Base-by-base conservation (phyloP, 2,888 invertebrate species). In the Miltochrista miniata region DNA sequence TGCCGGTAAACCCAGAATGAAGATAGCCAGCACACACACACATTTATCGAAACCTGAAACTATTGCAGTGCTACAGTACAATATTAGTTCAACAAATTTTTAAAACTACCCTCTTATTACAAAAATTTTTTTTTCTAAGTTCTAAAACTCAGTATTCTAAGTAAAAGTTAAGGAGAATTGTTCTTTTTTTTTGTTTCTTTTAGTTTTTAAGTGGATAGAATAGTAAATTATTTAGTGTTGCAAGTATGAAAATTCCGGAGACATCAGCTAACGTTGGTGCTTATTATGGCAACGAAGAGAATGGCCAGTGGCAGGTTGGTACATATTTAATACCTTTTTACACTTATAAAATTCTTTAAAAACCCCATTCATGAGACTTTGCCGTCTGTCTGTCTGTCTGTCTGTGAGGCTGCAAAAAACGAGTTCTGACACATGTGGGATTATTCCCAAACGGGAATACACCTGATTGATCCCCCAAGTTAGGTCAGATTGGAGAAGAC, bases 221-320 rank as follows among this genome's bases (percentile, higher is more conserved):
- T 31, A 37, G 8, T 42, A 54, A 47, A 10, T 46, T 44, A 9
- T 35, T 39, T 14, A 72, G 76, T 79, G 67, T 70, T 51, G 51
- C 74, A 76, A 89, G 66, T 56, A 91, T 91, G 90, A 90, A 90
- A 84, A 91, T 91, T 75, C 90, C 90, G 10, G 90, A 91, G 77
- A 85, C 85, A 0, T 71, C 85, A 0, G 80, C 88, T 0, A 90
- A 87, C 34, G 80, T 88, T 67, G 90, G 89, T 33, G 87, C 88
- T 64, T 91, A 91, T 48, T 90, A 90, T 64, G 89, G 87, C 66
- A 90, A 85, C 15, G 89, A 90, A 31, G 89, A 88, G 14, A 89
- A 84, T 59, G 87, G 87, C 51, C 90, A 90, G 79, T 91, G 90
- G 90, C 90, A 91, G 84, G 90, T 90, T 31, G 45, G 73, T 68